Base-by-base conservation (phyloP, 2,113 vertebrate genomes). In the Bathybates hornii region DNA sequence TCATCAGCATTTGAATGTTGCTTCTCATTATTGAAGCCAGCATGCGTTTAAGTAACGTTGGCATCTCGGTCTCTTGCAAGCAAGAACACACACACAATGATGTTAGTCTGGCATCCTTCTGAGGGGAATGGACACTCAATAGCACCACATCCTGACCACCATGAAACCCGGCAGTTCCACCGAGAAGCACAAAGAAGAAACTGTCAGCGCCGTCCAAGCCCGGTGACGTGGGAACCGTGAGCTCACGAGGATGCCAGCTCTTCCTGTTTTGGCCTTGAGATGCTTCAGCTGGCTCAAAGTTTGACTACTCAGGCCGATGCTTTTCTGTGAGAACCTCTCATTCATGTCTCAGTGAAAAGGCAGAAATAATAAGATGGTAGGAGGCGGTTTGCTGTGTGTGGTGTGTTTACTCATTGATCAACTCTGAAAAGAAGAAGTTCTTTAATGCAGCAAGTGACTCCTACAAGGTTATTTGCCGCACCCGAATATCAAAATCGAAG, bases 1-100 rank as follows among this genome's bases (percentile, higher is more conserved):
- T 94, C 90, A 95, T 93, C 94, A 93, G 91, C 94, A 95, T 95
- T 79, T 93, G 84, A 95, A 94, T 94, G 93, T 91, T 94, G 54
- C 45, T 88, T 89, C 88, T 91, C 91, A 88, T 88, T 63, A 36
- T 71, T 86, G 63, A 88, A 90, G 80, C 89, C 92, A 90, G 89
- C 88, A 36, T 83, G 83, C 4, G 68, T 93, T 90, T 84, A 85
- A 91, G 57, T 24, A 36, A 90, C 53, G 73, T 59, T 90, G 89
- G 54, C 53, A 73, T 85, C 66, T 71, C 53, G 1, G 45, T 52
- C 61, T 73, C 38, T 59, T 9, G 41, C 84, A 54, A 10, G 32
- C 80, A 85, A 38, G 41, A 61, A 83, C 83, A 85, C 82, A 81
- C 82, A 80, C 90, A 87, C 84, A 78, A 50, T 87, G 43, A 87